Conservation (phyloP, 2,113 vertebrate genomes). For the Pangasianodon hypophthalmus region DNA sequence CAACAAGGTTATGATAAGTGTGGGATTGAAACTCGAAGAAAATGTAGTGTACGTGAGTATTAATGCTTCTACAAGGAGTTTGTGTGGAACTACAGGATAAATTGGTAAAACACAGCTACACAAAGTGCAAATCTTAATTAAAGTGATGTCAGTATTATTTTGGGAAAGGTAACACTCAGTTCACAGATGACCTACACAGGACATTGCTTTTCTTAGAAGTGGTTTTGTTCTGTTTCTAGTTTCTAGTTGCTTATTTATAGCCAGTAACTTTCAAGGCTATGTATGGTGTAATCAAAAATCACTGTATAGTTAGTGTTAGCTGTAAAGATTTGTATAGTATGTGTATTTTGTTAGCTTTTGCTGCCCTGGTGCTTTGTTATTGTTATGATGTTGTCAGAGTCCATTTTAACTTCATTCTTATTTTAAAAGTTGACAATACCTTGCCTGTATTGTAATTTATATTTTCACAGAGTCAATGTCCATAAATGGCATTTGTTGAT, state of each 20-base stretch:
- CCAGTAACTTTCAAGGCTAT: neutral
- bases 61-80: neutral
- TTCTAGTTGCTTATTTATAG: neutral
- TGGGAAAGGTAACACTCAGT: neutral
- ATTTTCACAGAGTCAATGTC: neutral
- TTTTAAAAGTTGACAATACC: neutral
- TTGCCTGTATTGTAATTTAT: neutral
- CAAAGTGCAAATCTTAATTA: neutral
- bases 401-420: neutral
- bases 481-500: conserved; percentile 13
- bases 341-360: neutral
- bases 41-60: neutral
- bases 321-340: neutral
- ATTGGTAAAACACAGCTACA: conserved; percentile 5
- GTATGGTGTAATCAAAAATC: neutral
- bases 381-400: neutral
- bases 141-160: neutral
- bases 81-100: neutral
- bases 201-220: neutral
- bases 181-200: neutral
- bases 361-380: neutral
- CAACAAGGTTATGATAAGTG: neutral
- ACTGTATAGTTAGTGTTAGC: neutral
- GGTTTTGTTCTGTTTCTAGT: neutral
- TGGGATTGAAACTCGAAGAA: neutral